Conservation (phyloP, 2,888 invertebrate genomes). For the Endotricha flammealis region DNA sequence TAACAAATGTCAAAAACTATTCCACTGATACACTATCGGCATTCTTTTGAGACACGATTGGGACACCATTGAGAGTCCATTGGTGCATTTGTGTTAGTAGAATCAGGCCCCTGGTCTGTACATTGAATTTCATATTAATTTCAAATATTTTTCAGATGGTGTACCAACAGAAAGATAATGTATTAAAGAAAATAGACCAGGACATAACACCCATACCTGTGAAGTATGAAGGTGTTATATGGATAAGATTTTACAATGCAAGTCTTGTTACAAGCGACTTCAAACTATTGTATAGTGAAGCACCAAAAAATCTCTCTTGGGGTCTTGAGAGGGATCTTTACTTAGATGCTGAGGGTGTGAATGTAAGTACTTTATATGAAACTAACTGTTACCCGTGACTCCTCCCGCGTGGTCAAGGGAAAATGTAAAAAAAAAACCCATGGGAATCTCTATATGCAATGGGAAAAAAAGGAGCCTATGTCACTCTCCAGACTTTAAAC, state of each 20-base stretch:
- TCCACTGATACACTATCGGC: too few species aligned
- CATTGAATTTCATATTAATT: background rate
- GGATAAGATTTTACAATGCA: constrained; percentile 25
- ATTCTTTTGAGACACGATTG: too few species aligned
- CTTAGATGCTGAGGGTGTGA: constrained; percentile 13
- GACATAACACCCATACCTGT: background rate
- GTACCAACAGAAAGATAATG: background rate
- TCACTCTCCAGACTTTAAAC: too few species aligned
- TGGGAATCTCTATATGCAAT: too few species aligned
- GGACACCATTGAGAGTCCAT: too few species aligned
- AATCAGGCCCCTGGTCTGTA: too few species aligned
- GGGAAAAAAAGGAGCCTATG: too few species aligned
- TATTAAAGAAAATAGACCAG: background rate
- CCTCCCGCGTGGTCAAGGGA: too few species aligned
- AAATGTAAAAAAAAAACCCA: too few species aligned
- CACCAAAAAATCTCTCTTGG: constrained; percentile 5
- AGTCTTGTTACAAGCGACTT: constrained; percentile 17
- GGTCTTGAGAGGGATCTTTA: background rate
- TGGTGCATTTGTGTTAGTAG: too few species aligned
- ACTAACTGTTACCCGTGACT: too few species aligned
- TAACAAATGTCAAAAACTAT: too few species aligned
- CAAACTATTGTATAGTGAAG: constrained; percentile 5
- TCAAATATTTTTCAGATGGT: constrained; percentile 18
- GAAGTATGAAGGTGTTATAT: constrained; percentile 2
- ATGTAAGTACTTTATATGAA: background rate